Evolutionary conservation across 2,888 invertebrate species (phyloP).

Genomic region (Scotopteryx bipunctaria): DNA sequence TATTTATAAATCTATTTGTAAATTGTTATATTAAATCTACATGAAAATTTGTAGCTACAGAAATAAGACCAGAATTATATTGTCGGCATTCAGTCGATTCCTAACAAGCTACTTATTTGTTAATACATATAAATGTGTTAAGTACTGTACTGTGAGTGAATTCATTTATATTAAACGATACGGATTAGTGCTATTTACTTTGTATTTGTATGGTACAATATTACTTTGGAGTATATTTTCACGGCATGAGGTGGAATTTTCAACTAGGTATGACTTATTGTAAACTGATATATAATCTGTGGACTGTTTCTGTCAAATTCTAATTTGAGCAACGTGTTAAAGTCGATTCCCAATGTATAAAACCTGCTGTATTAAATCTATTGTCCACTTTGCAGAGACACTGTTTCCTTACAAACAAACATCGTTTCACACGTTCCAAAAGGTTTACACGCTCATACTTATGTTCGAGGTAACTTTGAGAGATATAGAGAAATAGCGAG

Average conservation of each 20-base stretch:
- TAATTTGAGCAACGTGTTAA: too few relatives aligned
- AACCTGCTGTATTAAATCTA: too few relatives aligned
- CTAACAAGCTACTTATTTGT: constrained; percentile 54
- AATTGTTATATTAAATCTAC: constrained; percentile 44
- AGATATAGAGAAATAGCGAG: too few relatives aligned
- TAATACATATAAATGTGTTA: constrained; percentile 46
- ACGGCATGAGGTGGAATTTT: neutral
- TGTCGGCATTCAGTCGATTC: constrained; percentile 77
- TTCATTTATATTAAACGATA: constrained; percentile 2
- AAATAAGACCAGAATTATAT: constrained; percentile 74
- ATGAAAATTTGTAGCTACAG: constrained; percentile 56
- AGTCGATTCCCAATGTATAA: too few relatives aligned
- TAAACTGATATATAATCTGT: too few relatives aligned
- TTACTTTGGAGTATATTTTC: neutral
- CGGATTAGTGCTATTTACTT: neutral
- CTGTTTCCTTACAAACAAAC: neutral
- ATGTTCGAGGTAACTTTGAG: too few relatives aligned
- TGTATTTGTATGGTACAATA: too few relatives aligned
- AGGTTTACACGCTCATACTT: neutral
- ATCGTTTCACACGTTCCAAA: neutral
- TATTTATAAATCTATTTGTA: constrained; percentile 28
- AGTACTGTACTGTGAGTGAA: constrained; percentile 59
- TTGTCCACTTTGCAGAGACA: neutral
- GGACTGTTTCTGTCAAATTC: too few relatives aligned
- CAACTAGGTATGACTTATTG: too few relatives aligned